Conservation (phyloP, 2,888 invertebrate species). For the Piscicola geometra region DNA sequence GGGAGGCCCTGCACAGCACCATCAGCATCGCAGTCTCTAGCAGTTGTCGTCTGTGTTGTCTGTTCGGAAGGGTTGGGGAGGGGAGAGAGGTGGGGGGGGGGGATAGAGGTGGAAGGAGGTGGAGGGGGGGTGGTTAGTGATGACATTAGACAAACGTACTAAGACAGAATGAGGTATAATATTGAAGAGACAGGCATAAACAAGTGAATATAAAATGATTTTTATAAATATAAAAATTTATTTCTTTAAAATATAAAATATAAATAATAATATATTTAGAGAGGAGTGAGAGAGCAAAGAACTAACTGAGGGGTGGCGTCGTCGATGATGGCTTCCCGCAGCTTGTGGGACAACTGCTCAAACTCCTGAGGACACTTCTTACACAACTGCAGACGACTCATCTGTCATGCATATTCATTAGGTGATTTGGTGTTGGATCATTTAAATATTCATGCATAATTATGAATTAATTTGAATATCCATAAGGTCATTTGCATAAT, state of each 20-base stretch:
- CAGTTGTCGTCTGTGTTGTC: neutral
- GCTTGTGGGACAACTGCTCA: neutral
- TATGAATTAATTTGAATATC: too few species aligned
- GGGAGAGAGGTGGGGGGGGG: too few species aligned
- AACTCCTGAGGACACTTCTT: neutral
- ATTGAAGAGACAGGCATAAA: too few species aligned
- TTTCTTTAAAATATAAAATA: neutral
- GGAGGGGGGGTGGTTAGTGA: too few species aligned
- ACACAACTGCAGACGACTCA: neutral
- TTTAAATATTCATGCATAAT: too few species aligned
- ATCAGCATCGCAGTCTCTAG: neutral
- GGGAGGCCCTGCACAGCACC: neutral
- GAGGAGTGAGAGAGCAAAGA: neutral
- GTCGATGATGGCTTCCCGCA: neutral
- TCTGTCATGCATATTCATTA: neutral
- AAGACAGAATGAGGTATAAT: too few species aligned
- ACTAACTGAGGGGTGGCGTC: neutral
- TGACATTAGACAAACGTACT: too few species aligned
- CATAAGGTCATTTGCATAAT: too few species aligned
- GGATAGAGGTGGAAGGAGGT: neutral
- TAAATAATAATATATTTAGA: neutral
- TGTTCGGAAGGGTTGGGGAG: neutral
- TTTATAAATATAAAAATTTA: neutral
- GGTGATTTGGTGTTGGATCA: too few species aligned
- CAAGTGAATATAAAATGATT: neutral